A percentile compares a stretch with the other conserved stretches of the same genome.
phyloP scores from a whole-genome alignment of 2,797 vertebrate species.

The Spondyliosoma cantharus region DNA sequence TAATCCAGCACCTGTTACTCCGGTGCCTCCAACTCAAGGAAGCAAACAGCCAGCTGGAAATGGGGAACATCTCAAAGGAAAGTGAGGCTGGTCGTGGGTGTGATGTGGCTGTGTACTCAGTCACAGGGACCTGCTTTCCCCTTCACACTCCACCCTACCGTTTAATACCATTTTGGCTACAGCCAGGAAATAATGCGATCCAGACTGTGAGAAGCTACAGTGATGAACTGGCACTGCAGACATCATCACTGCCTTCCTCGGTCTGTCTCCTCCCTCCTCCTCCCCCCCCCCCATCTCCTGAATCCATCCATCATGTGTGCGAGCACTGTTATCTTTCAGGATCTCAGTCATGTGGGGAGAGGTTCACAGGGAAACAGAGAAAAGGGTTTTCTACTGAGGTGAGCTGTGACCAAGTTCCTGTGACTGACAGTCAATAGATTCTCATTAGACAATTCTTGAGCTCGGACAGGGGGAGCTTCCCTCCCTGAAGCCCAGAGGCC shows the following conservation, averaged over 20 bases:
- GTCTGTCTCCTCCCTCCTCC: constrained; percentile 36
- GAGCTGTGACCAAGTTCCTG: constrained; percentile 30
- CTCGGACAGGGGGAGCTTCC: constrained; percentile 35
- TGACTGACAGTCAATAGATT: constrained; percentile 51
- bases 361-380: constrained; percentile 13
- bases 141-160: constrained; percentile 44
- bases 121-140: constrained; percentile 37
- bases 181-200: constrained; percentile 37
- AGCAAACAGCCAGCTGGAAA: constrained; percentile 14
- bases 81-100: constrained; percentile 18
- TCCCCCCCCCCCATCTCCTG: constrained; percentile 2
- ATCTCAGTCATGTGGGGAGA: constrained; percentile 24
- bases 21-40: constrained; percentile 18
- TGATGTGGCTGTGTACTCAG: constrained; percentile 18
- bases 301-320: constrained; percentile 60
- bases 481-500: constrained; percentile 47
- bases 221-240: constrained; percentile 42
- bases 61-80: constrained; percentile 9
- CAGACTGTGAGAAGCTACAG: constrained; percentile 32
- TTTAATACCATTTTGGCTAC: constrained; percentile 41
- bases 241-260: constrained; percentile 35
- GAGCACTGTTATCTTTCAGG: constrained; percentile 33
- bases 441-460: constrained; percentile 46
- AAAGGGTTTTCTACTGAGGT: constrained; percentile 16
- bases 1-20: constrained; percentile 32